Base-by-base conservation (phyloP, 2,888 invertebrate species). In the Subacronicta megacephala region DNA sequence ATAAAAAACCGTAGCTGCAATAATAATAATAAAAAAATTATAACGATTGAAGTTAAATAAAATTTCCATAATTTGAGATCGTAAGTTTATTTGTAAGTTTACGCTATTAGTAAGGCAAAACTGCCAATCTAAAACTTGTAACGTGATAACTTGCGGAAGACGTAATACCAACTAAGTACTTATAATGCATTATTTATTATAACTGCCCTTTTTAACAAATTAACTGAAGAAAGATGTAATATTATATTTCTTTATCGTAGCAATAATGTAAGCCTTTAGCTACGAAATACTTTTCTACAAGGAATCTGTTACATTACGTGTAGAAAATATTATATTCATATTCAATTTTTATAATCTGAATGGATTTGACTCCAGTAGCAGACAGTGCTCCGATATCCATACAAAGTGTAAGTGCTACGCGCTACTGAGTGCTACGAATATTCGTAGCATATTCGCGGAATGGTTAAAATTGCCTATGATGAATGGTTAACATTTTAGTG, bases 371-470 rank as follows among this genome's bases (percentile, higher is more conserved):
- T 45, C 6, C 6, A 15, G 36, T 41, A 23, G 15, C 31, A n/a
- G 16, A 12, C 37, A 15, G 9, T 42, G 26, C 63, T 31, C 23
- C 20, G 16, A 16, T 63, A 50, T 57, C 50, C 23, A 38, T 63
- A 63, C 50, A 29, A 57, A 42, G 45, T 17, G 18, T 10, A 13
- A 13, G 13, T n/a, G 13, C 26, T 12, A 35, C 17, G 42, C 60
- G 7, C 42, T n/a, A 13, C 23, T 26, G 41, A 33, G 37, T 35
- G 29, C 37, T 62, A 35, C 29, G 29, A 36, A 20, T 17, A 31
- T 16, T 10, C 23, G 41, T 36, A 60, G 37, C 13, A 16, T 16
- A 26, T 23, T 47, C 1, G 42, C n/a, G 37, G 12, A 16, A 35
- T 45, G 13, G 18, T 10, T 4, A 35, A 13, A 4, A 35, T n/a